Percentiles rank a stretch among this genome's conserved stretches.
Conservation (phyloP, 2,113 vertebrate genomes). For the Dromiciops gliroides region DNA sequence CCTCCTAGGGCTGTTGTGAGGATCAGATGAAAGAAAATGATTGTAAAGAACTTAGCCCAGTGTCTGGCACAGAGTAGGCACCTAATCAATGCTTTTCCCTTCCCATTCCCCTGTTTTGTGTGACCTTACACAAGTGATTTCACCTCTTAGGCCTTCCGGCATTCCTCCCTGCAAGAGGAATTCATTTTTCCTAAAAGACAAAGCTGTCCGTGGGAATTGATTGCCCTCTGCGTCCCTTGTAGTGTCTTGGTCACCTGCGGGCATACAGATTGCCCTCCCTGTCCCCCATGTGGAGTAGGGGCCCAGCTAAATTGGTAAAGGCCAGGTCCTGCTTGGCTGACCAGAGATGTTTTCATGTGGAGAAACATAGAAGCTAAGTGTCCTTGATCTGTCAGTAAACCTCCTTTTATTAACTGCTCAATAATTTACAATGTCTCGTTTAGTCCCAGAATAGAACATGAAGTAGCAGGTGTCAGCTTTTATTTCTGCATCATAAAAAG, state of each 20-base stretch:
- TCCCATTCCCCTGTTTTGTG: not conserved
- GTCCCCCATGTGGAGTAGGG: not conserved
- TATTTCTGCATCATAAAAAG: not conserved
- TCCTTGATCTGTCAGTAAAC: not conserved
- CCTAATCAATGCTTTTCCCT: not conserved
- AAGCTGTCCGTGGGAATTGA: not conserved
- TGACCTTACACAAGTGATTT: not conserved
- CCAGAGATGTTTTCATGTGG: not conserved
- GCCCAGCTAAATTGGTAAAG: not conserved
- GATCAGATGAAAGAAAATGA: too few species aligned
- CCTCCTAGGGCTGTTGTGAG: not conserved
- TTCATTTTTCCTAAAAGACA: not conserved
- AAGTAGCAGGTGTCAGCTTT: not conserved
- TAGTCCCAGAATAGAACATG: not conserved
- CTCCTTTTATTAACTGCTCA: not conserved
- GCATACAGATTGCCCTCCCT: not conserved
- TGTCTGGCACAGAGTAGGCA: not conserved
- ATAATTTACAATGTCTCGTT: not conserved
- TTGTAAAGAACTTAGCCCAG: not conserved
- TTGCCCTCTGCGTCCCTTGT: not conserved
- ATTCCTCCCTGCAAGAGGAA: not conserved
- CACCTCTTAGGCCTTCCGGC: not conserved
- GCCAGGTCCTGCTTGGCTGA: not conserved
- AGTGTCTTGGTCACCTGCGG: not conserved
- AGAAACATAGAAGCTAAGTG: not conserved